Base-by-base conservation (phyloP, 2,113 vertebrate species). In the Actinemys pallida region DNA sequence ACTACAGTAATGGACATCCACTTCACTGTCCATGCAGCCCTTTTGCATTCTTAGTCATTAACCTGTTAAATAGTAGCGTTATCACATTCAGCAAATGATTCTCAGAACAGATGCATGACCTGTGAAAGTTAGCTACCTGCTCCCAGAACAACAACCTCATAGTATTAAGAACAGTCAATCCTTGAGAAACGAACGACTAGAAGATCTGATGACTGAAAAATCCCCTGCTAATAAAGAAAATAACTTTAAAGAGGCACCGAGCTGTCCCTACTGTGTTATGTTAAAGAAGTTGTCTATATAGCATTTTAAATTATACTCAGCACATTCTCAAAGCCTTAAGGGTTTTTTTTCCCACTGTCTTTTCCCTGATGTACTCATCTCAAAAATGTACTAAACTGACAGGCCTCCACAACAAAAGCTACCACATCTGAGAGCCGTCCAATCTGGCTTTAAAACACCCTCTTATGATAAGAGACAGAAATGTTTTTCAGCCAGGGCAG, bases 281-380 rank as follows among this genome's bases (percentile, higher is more conserved):
- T 91, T 79, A 81, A 42, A 9, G n/a, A 92, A 90, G 81, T 52
- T 0, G 62, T 91, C 84, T 89, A 89, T 59, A n/a, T 49, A 89
- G 93, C 83, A 62, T 94, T 98, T 97, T 97, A 93, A 90, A 79
- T 97, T 96, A 96, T 3, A 53, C 86, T 97, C 84, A 92, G 91
- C 89, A 89, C 54, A 62, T 92, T 78, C 85, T 85, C 93, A 95
- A 92, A 0, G 52, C 95, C 97, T 97, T 31, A 0, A 96, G 96
- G 97, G 94, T 79, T 96, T 97, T 98, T 98, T 98, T 22, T 1
- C 35, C 96, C 93, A 88, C 94, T 95, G 94, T 92, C 83, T 96
- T 94, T 76, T 97, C 93, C 95, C 96, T 93, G 9, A 92, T 0
- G 0, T 95, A 94, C 59, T 95, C 86, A 62, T 96, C 97, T 93